These are phyloP conservation scores for Myiozetetes cayanensis DNA, from an alignment of 2,113 vertebrate species.

Conservation along the genomic window DNA sequence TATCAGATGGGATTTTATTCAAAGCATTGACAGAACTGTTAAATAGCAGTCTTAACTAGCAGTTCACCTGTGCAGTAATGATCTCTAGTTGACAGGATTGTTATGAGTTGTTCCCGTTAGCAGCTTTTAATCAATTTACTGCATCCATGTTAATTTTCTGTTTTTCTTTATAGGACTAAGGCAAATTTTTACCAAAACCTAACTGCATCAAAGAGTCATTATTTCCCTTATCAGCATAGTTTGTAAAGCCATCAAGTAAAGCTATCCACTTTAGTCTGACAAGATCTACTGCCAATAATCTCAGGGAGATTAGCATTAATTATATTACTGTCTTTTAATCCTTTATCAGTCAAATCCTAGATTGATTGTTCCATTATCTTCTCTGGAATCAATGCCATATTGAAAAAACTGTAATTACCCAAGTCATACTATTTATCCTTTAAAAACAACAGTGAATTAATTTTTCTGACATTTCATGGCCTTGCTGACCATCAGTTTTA, in stretches of 20 bases:
- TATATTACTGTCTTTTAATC: neutral
- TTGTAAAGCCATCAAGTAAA: neutral
- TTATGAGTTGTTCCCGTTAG: slow-evolving; percentile 22
- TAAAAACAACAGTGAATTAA: neutral
- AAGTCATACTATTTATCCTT: neutral
- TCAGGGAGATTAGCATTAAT: slow-evolving; percentile 13
- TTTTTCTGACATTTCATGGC: neutral
- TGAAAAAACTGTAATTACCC: neutral
- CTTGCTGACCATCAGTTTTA: neutral
- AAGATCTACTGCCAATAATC: neutral
- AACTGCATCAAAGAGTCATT: neutral
- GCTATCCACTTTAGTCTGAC: neutral
- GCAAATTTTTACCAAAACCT: neutral
- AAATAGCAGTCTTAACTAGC: neutral
- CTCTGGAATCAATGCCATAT: neutral
- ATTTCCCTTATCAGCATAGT: neutral
- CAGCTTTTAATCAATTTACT: slow-evolving; percentile 22
- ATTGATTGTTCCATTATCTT: neutral
- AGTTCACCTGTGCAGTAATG: neutral
- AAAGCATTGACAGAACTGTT: neutral
- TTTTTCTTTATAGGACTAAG: neutral
- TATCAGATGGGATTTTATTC: neutral
- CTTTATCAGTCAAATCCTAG: neutral
- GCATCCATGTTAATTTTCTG: neutral
- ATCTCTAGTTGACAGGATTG: slow-evolving; percentile 10